These are phyloP conservation scores for Apeltes quadracus DNA, from an alignment of 2,113 vertebrate species.

Conservation along the genomic window DNA sequence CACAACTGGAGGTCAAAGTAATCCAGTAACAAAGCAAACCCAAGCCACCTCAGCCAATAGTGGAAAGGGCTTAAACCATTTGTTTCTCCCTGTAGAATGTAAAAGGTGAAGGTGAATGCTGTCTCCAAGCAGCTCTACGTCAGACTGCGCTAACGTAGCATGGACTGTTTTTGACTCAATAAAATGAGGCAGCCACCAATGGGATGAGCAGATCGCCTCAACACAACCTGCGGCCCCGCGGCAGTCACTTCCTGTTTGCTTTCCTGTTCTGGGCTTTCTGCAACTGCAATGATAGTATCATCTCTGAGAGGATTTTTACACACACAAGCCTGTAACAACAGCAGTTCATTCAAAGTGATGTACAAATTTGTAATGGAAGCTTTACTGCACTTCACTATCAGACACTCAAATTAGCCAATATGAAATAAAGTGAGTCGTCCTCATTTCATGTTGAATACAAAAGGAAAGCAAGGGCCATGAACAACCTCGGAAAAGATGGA, in stretches of 20 bases:
- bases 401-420: slow-evolving; percentile 1
- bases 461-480: not conserved
- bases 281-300: slow-evolving; percentile 63
- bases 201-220: slow-evolving; percentile 24
- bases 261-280: slow-evolving; percentile 81
- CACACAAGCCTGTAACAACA: slow-evolving; percentile 58
- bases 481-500: not conserved
- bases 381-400: slow-evolving; percentile 25
- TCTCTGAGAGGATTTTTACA: slow-evolving; percentile 35
- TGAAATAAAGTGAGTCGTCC: not conserved
- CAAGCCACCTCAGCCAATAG: not conserved
- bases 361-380: slow-evolving; percentile 27
- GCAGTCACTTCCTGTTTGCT: slow-evolving; percentile 81
- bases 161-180: too few species aligned
- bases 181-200: slow-evolving; percentile 38
- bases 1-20: not conserved
- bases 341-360: slow-evolving; percentile 2
- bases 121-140: not conserved
- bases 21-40: not conserved
- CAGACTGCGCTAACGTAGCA: too few species aligned
- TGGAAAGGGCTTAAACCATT: not conserved
- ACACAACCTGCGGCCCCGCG: slow-evolving; percentile 61
- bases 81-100: not conserved
- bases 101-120: slow-evolving; percentile 1
- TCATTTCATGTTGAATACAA: not conserved